phyloP scores from a whole-genome alignment of 2,797 vertebrate species.

The Gallinago stenura region DNA sequence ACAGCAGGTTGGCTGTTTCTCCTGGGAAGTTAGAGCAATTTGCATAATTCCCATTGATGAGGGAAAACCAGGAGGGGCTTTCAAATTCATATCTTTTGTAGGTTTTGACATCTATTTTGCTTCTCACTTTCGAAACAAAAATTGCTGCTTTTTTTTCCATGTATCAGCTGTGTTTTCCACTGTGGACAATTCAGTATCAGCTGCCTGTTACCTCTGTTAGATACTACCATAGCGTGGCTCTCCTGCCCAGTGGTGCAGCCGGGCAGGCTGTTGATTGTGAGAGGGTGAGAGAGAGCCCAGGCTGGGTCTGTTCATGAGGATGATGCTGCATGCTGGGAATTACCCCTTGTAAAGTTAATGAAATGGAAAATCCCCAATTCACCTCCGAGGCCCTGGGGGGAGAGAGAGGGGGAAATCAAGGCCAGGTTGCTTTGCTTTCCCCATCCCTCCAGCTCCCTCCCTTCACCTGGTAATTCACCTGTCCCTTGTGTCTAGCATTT shows the following conservation, averaged over 20 bases:
- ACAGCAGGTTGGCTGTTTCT: rapidly evolving
- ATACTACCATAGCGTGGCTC: background rate
- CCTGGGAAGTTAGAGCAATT: background rate
- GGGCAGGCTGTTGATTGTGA: background rate
- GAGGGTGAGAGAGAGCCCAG: background rate
- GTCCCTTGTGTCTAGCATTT: background rate
- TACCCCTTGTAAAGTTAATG: constrained; percentile 63
- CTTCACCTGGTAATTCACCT: background rate
- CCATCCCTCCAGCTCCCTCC: background rate
- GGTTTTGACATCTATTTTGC: background rate
- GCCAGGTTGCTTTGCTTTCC: background rate
- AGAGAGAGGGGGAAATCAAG: background rate
- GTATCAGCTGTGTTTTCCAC: background rate
- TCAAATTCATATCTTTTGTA: background rate
- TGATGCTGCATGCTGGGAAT: constrained; percentile 17
- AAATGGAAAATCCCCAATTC: constrained; percentile 54
- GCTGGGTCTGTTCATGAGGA: background rate
- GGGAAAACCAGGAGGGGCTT: background rate
- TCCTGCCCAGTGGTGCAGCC: background rate
- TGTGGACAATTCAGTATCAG: background rate
- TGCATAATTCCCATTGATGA: background rate
- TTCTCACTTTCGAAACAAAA: background rate
- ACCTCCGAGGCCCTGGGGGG: background rate
- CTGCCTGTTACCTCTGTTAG: background rate
- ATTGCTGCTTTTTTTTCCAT: background rate